Conservation (phyloP, 2,113 vertebrate species). For the Butastur rufipennis region DNA sequence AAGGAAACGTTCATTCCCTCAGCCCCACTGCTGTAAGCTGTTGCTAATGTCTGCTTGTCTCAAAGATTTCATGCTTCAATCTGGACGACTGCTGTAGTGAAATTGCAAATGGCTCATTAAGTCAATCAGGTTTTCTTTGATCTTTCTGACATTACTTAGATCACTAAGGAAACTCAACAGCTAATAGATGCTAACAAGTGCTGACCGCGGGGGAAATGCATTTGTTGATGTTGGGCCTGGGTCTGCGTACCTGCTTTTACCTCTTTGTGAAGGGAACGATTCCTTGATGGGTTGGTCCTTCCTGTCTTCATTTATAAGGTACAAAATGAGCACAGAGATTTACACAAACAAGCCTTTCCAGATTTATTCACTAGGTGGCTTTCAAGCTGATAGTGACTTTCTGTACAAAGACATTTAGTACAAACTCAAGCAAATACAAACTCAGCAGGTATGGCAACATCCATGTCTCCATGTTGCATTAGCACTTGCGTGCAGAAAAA, state of each 20-base stretch:
- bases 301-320: neutral
- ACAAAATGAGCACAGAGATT: neutral
- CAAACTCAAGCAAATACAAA: neutral
- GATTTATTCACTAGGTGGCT: neutral
- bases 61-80: slow-evolving; percentile 8
- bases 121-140: slow-evolving; percentile 15
- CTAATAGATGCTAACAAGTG: slow-evolving; percentile 8
- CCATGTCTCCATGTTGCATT: neutral
- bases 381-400: neutral
- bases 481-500: neutral
- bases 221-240: neutral
- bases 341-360: neutral
- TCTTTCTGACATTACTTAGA: slow-evolving; percentile 1
- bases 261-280: neutral
- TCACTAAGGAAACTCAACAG: slow-evolving; percentile 5
- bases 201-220: neutral
- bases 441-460: neutral
- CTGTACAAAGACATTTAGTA: neutral
- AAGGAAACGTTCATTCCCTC: neutral
- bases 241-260: neutral
- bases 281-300: neutral
- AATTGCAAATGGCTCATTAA: slow-evolving; percentile 45
- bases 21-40: neutral
- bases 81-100: neutral
- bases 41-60: neutral